These are phyloP conservation scores for Trialeurodes vaporariorum DNA, from an alignment of 1,140 invertebrate genomes.

Conservation along the genomic window DNA sequence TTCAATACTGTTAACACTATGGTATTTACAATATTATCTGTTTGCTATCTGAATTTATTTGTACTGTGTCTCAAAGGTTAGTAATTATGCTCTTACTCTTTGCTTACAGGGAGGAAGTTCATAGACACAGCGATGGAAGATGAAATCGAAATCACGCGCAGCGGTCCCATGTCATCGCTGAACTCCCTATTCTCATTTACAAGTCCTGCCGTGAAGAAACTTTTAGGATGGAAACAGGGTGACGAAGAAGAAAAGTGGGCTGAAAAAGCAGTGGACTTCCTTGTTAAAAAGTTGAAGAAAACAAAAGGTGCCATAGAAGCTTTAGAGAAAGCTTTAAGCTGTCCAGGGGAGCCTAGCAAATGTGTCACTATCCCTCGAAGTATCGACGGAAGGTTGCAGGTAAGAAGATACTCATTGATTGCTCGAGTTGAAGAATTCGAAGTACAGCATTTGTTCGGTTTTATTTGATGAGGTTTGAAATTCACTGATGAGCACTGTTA, in stretches of 20 bases:
- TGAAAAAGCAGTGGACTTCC: conserved; percentile 94
- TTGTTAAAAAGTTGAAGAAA: conserved; percentile 97
- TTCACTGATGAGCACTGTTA: too few relatives aligned
- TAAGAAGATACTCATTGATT: too few relatives aligned
- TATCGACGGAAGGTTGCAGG: conserved; percentile 85
- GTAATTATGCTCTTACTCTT: too few relatives aligned
- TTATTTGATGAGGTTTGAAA: too few relatives aligned
- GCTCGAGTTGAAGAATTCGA: too few relatives aligned
- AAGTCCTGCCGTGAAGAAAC: conserved; percentile 90
- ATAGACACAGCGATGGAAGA: too few relatives aligned
- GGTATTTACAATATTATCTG: too few relatives aligned
- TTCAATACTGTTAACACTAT: too few relatives aligned
- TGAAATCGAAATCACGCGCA: background rate
- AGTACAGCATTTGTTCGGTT: too few relatives aligned
- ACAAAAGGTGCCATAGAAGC: conserved; percentile 94
- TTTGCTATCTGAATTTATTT: too few relatives aligned
- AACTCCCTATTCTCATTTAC: conserved; percentile 94
- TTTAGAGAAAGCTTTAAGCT: conserved; percentile 84
- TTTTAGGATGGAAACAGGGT: conserved; percentile 93
- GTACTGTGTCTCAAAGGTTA: too few relatives aligned
- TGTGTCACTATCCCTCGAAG: conserved; percentile 97
- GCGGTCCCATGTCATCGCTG: conserved; percentile 42
- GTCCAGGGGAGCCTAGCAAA: conserved; percentile 84
- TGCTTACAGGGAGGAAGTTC: too few relatives aligned
- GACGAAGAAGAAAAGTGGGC: conserved; percentile 99